These are phyloP conservation scores for Trichopria drosophilae DNA, from an alignment of 2,888 invertebrate genomes.

Conservation along the genomic window DNA sequence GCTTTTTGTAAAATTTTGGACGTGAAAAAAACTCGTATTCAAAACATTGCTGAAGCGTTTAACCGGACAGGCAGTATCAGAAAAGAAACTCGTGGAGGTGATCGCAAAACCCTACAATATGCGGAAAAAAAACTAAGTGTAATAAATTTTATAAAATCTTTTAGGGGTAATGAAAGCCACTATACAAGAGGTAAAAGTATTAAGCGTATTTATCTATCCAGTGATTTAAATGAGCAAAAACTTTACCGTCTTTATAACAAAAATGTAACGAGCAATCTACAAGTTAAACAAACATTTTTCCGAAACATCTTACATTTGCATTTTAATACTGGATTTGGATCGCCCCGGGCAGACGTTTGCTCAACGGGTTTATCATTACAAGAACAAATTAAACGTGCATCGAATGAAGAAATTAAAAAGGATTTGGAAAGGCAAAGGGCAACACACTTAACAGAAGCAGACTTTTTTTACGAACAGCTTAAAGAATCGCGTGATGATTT, in stretches of 20 bases:
- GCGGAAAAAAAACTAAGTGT: neutral
- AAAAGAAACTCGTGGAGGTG: neutral
- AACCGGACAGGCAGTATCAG: neutral
- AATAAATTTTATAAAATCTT: neutral
- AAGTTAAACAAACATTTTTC: constrained; percentile 14
- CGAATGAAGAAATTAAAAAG: neutral
- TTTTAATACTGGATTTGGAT: constrained; percentile 1
- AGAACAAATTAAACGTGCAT: constrained; percentile 2
- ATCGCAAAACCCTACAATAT: too few species aligned
- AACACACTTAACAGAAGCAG: constrained; percentile 6
- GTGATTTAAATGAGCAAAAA: constrained; percentile 10
- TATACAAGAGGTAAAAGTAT: constrained; percentile 5
- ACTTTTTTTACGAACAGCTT: constrained; percentile 3
- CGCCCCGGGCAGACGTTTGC: neutral
- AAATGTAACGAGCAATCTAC: neutral
- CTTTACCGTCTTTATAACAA: constrained; percentile 12
- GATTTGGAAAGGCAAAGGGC: neutral
- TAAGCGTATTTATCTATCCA: constrained; percentile 4
- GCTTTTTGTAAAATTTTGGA: too few species aligned
- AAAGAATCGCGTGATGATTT: neutral
- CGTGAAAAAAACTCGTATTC: neutral
- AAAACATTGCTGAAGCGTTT: constrained; percentile 1
- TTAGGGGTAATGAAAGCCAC: constrained; percentile 8
- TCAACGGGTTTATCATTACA: neutral
- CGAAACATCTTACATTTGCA: constrained; percentile 9